Conservation (phyloP, 2,797 vertebrate genomes). For the Phrynocephalus guinanensis region DNA sequence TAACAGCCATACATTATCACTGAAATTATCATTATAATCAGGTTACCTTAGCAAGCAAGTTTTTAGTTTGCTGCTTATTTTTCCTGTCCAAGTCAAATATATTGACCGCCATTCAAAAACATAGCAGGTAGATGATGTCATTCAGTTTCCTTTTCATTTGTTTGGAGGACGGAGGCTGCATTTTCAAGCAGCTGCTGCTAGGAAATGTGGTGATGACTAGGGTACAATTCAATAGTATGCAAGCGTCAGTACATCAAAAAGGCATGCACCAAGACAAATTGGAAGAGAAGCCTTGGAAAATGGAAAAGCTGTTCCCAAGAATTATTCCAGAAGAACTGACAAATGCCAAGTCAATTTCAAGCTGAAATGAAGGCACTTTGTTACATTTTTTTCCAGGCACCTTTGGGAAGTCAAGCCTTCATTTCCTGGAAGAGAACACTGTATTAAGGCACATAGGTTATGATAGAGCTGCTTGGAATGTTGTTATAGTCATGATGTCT, state of each 20-base stretch:
- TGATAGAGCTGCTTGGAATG: not conserved
- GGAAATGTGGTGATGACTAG: not conserved
- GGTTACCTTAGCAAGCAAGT: not conserved
- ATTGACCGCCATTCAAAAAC: not conserved
- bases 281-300: not conserved
- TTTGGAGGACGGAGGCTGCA: too few species aligned
- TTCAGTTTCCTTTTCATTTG: too few species aligned
- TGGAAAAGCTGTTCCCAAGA: not conserved
- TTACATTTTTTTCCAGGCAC: not conserved
- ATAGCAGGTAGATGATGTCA: too few species aligned
- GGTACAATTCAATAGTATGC: not conserved
- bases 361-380: not conserved
- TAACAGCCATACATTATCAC: not conserved
- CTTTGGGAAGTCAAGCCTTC: not conserved
- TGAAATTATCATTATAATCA: not conserved
- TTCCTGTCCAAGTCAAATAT: not conserved
- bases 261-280: not conserved
- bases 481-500: not conserved
- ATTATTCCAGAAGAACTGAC: too few species aligned
- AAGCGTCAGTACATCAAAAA: not conserved
- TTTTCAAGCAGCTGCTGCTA: not conserved
- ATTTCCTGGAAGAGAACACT: not conserved
- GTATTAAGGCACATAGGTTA: not conserved
- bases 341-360: not conserved
- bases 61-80: not conserved